Evolutionary conservation across 2,888 invertebrate species (phyloP).

Genomic region (Lutraria lutraria): DNA sequence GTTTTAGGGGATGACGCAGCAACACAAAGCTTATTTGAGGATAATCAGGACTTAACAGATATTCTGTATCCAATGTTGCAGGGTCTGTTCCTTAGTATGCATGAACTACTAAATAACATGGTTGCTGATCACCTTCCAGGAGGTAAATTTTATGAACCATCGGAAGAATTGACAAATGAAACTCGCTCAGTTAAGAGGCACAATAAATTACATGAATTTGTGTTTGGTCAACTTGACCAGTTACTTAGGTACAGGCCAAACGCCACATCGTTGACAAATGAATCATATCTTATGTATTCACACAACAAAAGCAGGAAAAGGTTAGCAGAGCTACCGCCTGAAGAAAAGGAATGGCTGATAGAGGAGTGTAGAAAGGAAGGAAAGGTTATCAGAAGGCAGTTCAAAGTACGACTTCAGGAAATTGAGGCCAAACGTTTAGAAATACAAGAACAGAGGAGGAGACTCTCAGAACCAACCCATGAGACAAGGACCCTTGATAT

Average conservation of each 20-base stretch:
- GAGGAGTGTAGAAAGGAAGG: slow-evolving; percentile 47
- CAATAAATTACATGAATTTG: slow-evolving; percentile 62
- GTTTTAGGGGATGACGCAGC: slow-evolving; percentile 24
- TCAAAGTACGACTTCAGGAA: slow-evolving; percentile 49
- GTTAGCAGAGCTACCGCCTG: slow-evolving; percentile 28
- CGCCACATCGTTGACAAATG: slow-evolving; percentile 56
- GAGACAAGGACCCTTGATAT: neutral
- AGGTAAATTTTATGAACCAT: slow-evolving; percentile 48
- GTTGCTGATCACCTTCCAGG: slow-evolving; percentile 57
- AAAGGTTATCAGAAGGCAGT: slow-evolving; percentile 48
- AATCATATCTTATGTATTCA: slow-evolving; percentile 61
- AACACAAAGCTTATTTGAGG: slow-evolving; percentile 42
- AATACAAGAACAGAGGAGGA: slow-evolving; percentile 31
- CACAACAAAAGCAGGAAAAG: slow-evolving; percentile 63
- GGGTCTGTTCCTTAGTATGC: slow-evolving; percentile 46
- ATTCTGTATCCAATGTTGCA: slow-evolving; percentile 44
- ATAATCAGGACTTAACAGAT: slow-evolving; percentile 31
- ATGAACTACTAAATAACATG: slow-evolving; percentile 37
- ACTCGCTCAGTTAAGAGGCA: slow-evolving; percentile 61
- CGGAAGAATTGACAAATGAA: slow-evolving; percentile 21
- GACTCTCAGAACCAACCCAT: neutral
- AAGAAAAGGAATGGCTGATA: slow-evolving; percentile 32
- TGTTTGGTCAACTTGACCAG: slow-evolving; percentile 65
- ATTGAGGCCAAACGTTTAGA: slow-evolving; percentile 55
- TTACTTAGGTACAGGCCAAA: slow-evolving; percentile 59